Base-by-base conservation (phyloP, 2,113 vertebrate genomes). In the Myrmecobius fasciatus region DNA sequence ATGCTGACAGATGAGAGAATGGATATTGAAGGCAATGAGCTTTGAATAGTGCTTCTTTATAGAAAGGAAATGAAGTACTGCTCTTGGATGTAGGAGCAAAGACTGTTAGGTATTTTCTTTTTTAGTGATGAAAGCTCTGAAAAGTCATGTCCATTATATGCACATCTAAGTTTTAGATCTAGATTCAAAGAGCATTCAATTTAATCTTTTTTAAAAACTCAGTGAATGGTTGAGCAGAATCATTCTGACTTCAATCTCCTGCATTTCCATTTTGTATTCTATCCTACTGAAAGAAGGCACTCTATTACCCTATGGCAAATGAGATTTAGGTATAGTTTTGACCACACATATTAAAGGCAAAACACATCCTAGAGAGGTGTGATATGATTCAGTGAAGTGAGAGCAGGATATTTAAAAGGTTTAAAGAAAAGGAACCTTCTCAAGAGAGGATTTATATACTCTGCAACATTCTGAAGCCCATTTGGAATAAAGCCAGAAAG, bases 11-110 rank as follows among this genome's bases (percentile, higher is more conserved):
- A 93, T 90, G 92, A 36, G 94, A 93, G 48, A 94, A 24, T 51
- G 26, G 17, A 47, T 94, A 90, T 48, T 91, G 56, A 92, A 95
- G 54, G 94, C 93, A 93, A 93, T 53, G 14, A 46, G 51, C n/a
- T 2, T 52, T 54, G 43, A 52, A 96, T 43, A 53, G 90, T n/a
- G 11, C 22, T 53, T 91, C 90, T 53, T 53, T 46, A 43, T n/a
- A 43, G 51, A 91, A 91, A 36, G 12, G 51, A 46, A 24, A 53
- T 43, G 51, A 43, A 53, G 9, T 25, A 75, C n/a, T 67, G n/a
- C 43, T 83, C 67, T 83, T 83, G 67, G n/a, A 83, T n/a, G 94
- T 53, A 96, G 53, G 51, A 93, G 0, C 11, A 51, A 43, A 93
- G 51, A 94, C 60, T 89, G 52, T 89, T 11, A 90, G 67, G 25